Percentiles rank a stretch among this genome's conserved stretches.
phyloP scores from a whole-genome alignment of 2,797 vertebrate genomes.

The Crax fasciolata region DNA sequence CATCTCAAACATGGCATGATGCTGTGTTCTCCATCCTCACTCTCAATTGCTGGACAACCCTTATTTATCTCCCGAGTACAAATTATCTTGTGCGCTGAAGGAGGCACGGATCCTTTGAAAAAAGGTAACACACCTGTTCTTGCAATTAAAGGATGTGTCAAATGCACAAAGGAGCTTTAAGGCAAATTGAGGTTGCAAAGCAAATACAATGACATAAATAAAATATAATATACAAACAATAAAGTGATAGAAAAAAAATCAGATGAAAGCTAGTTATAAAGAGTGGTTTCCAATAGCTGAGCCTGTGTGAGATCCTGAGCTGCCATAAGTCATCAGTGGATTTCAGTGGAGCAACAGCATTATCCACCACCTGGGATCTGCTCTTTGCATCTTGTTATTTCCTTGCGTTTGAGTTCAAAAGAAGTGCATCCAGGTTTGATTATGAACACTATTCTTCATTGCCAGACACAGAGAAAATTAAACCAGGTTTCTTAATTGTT shows the following conservation, averaged over 20 bases:
- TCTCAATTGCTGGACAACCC: neutral
- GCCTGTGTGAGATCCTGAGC: neutral
- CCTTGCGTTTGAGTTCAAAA: constrained; percentile 20
- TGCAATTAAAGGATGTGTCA: neutral
- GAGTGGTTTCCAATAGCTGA: neutral
- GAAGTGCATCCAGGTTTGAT: neutral
- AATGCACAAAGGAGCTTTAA: neutral
- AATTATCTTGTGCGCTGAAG: neutral
- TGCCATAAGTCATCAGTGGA: neutral
- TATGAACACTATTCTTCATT: constrained; percentile 20
- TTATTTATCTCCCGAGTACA: neutral
- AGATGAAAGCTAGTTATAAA: neutral
- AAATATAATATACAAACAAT: neutral
- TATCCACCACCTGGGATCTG: neutral
- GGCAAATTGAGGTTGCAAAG: neutral
- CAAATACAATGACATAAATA: neutral
- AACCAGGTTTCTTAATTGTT: constrained; percentile 16
- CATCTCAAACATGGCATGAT: neutral
- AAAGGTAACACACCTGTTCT: rapidly evolving
- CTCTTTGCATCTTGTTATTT: constrained; percentile 17
- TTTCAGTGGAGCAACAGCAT: neutral
- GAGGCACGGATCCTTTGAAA: neutral
- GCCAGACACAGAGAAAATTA: constrained; percentile 19
- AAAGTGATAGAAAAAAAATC: rapidly evolving
- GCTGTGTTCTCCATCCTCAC: neutral